Percentiles rank a stretch among this genome's conserved stretches.
Conservation (phyloP, 2,113 vertebrate genomes). For the Syngnathus typhle region DNA sequence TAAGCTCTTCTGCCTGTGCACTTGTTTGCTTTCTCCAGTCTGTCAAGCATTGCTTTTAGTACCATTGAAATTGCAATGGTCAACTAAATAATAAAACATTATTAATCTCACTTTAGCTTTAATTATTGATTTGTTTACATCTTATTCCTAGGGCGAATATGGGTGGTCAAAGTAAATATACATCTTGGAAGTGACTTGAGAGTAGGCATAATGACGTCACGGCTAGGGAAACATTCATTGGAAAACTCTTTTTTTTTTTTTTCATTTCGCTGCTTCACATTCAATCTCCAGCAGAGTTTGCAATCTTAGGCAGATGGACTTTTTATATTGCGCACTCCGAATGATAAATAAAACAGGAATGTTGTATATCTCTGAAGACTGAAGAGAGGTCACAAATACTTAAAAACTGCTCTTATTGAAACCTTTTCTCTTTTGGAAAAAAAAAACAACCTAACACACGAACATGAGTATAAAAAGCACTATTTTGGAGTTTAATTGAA, state of each 20-base stretch:
- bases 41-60: slow-evolving; percentile 1
- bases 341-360: slow-evolving; percentile 6
- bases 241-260: background rate
- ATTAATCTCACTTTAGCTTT: slow-evolving; percentile 1
- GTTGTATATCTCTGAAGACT: slow-evolving; percentile 2
- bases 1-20: background rate
- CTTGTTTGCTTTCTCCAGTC: background rate
- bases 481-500: background rate
- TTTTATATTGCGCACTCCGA: background rate
- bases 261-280: background rate
- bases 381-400: slow-evolving; percentile 2
- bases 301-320: slow-evolving; percentile 1
- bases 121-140: slow-evolving; percentile 7
- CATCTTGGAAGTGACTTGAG: background rate
- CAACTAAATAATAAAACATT: slow-evolving; percentile 6
- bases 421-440: background rate
- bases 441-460: background rate
- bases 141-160: background rate
- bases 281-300: slow-evolving; percentile 1
- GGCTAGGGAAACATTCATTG: background rate
- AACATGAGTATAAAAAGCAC: background rate
- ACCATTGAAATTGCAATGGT: background rate
- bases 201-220: background rate
- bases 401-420: background rate
- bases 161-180: background rate